Base-by-base conservation (phyloP, 2,888 invertebrate genomes). In the Therioaphis trifolii region DNA sequence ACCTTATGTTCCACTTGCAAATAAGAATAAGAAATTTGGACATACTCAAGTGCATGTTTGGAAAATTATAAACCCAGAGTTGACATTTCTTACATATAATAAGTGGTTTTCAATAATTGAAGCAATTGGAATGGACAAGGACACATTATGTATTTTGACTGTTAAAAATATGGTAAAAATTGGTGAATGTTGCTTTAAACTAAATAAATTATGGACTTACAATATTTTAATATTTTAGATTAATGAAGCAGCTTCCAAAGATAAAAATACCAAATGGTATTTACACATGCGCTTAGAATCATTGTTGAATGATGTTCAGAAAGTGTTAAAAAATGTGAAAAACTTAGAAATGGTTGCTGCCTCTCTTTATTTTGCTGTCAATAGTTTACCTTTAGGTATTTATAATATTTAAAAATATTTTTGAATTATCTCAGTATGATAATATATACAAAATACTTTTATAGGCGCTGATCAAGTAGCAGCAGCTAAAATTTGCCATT, bases 391-490 rank as follows among this genome's bases (percentile, higher is more conserved):
- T 3, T 88, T 88, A 85, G 89, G 89, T 87, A 86, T 27, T 14
- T 58, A 61, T 12, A 69, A 49, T 46, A 71, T 71, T 43, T 69
- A 66, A 63, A 55, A 75, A 40, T 49, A 24, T 24, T 12, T 27
- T 5, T 52, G 9, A 46, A 35, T 21, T 15, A 18, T 35, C 2
- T 21, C 21, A n/a, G 15, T 35, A 78, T 69, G 55, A n/a, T 43
- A 58, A 40, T 24, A 15, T 58, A 49, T 77, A n/a, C 24, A 58
- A 40, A 18, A 15, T 58, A 49, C 74, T 74, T 1, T 72, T 27
- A 55, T 71, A 88, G 90, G 91, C 52, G 90, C 90, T 12, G 91
- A 91, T 87, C 90, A 90, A 87, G 90, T 91, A 4, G 88, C 88
- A 61, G 90, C 90, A 15, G 89, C 89, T 11, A 87, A 89, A 86